These are phyloP conservation scores for Microctonus aethiopoides DNA, from an alignment of 2,888 invertebrate species.

Conservation along the genomic window DNA sequence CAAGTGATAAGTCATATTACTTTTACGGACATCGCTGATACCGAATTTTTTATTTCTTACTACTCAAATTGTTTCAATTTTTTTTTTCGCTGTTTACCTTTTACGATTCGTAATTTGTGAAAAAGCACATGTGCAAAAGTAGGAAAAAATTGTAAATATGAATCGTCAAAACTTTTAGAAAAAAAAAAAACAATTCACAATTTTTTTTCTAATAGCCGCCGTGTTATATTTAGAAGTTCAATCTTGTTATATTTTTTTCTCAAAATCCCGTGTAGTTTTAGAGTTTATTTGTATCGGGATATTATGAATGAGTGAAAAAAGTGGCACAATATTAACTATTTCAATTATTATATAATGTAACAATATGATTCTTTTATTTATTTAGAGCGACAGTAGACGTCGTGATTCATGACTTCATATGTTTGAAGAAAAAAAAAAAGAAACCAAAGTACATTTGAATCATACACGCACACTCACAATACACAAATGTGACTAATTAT, in stretches of 20 bases:
- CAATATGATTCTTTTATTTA: background rate
- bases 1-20: slow-evolving; percentile 15
- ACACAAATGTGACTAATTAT: slow-evolving; percentile 11
- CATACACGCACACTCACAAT: slow-evolving; percentile 24
- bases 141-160: background rate
- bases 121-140: background rate
- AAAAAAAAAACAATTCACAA: background rate
- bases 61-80: background rate
- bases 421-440: background rate
- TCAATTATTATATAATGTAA: background rate
- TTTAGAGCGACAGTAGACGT: background rate
- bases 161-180: background rate
- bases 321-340: background rate
- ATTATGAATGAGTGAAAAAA: background rate
- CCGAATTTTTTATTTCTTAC: slow-evolving; percentile 16
- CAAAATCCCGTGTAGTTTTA: background rate
- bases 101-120: slow-evolving; percentile 7
- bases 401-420: background rate
- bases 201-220: no score
- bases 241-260: background rate
- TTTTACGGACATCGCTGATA: slow-evolving; percentile 21
- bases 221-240: no score
- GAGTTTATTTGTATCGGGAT: background rate
- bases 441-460: background rate
- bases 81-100: background rate